Evolutionary conservation across 2,113 vertebrate species (phyloP), one percentile per base, ranked within the genome.

Genomic region (Platanista minor): DNA sequence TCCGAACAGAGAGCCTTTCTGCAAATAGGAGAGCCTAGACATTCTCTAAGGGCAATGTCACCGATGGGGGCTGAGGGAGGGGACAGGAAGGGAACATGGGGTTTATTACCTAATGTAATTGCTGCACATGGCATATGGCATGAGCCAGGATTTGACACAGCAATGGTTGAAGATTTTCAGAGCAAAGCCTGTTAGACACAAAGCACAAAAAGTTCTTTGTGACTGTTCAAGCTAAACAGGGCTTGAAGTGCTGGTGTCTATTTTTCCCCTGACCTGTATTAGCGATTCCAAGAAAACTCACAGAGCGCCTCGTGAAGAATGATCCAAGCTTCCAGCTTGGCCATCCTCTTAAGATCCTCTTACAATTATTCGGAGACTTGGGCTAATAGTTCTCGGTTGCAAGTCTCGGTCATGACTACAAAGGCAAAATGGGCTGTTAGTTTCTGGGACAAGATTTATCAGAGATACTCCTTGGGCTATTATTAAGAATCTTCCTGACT

Each of bases 141-240:
- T 88, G 94, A 96, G 52, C 84, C 67, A 92, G 94, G 93, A 81
- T 95, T 96, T 96, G 97, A 91, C 84, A 86, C 20, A 69, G n/a
- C 77, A 64, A 83, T 84, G 36, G 88, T 80, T 62, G 82, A 95
- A 97, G 97, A 94, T 96, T 98, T 97, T 98, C 98, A 98, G 97
- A 97, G 94, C 86, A 97, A 98, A 98, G 90, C 93, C 84, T 97
- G 59, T 98, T 97, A 96, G 90, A 96, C 57, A 97, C 46, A 61
- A 98, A 94, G 59, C 91, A 97, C 93, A 96, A 75, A 97, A 98
- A 97, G 90, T 97, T 97, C 92, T 98, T 97, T 98, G 96, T 98
- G 97, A 93, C 95, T 85, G 11, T 87, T 98, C 84, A 96, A 92
- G 86, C 84, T 97, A 97, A 97, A 98, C 86, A 93, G 98, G 97